Evolutionary conservation across 2,888 invertebrate genomes (phyloP).

Genomic region (Hoplodrina blanda): DNA sequence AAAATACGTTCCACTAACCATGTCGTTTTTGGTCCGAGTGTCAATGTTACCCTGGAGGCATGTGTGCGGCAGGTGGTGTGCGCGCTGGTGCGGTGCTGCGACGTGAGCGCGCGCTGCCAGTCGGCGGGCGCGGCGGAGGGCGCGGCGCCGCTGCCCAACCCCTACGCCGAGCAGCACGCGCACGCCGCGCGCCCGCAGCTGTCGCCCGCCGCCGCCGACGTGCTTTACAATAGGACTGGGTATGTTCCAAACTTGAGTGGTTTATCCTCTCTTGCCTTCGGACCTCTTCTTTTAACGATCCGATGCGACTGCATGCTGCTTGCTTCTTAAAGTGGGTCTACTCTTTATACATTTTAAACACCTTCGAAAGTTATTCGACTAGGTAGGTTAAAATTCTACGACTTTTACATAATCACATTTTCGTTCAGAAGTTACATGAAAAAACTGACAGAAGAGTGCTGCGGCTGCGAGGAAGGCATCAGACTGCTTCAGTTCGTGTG

Average conservation of each 20-base stretch:
- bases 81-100: slow-evolving; percentile 97
- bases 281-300: too few species aligned
- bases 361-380: neutral
- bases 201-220: slow-evolving; percentile 93
- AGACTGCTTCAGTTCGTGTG: slow-evolving; percentile 97
- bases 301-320: too few species aligned
- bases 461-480: slow-evolving; percentile 97
- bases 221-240: slow-evolving; percentile 92
- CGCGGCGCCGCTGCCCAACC: slow-evolving; percentile 91
- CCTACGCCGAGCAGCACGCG: slow-evolving; percentile 92
- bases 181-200: slow-evolving; percentile 74
- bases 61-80: slow-evolving; percentile 92
- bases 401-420: neutral
- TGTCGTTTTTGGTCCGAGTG: too few species aligned
- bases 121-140: slow-evolving; percentile 88
- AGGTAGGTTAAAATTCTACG: neutral
- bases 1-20: too few species aligned
- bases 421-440: slow-evolving; percentile 93
- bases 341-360: too few species aligned
- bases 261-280: too few species aligned
- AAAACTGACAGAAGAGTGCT: slow-evolving; percentile 98
- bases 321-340: too few species aligned
- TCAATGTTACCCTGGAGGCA: too few species aligned
- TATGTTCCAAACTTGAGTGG: neutral
- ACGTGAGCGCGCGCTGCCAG: slow-evolving; percentile 93